These are phyloP conservation scores for Phenganax marumi DNA, from an alignment of 92 coral and sea anemone genomes.

Conservation along the genomic window DNA sequence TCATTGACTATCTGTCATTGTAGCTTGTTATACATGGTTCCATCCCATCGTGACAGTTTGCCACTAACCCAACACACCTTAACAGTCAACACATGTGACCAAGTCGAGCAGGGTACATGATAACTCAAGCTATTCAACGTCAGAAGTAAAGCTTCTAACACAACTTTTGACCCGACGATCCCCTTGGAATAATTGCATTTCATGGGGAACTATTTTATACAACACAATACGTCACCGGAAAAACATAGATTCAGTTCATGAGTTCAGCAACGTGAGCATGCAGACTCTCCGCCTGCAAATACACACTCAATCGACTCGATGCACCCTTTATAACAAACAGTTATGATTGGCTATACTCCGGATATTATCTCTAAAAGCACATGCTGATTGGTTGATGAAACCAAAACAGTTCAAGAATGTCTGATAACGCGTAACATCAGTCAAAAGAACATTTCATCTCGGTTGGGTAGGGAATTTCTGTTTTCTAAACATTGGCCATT, in stretches of 20 bases:
- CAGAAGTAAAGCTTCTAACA: background rate
- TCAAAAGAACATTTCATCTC: constrained; percentile 41
- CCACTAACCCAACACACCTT: too few relatives aligned
- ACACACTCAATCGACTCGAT: background rate
- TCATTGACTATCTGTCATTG: too few relatives aligned
- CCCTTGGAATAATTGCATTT: background rate
- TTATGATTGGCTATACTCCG: constrained; percentile 37
- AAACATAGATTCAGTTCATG: background rate
- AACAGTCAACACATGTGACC: too few relatives aligned
- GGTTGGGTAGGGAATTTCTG: constrained; percentile 27
- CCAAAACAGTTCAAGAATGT: constrained; percentile 44
- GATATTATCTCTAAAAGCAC: constrained; percentile 8
- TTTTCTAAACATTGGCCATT: constrained; percentile 34
- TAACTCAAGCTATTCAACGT: too few relatives aligned
- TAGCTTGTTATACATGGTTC: too few relatives aligned
- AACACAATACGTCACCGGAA: background rate
- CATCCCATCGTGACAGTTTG: too few relatives aligned
- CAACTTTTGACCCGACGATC: background rate
- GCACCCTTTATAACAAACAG: background rate
- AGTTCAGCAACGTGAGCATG: background rate
- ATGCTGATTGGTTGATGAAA: constrained; percentile 30
- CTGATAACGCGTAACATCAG: constrained; percentile 11
- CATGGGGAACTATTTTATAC: background rate
- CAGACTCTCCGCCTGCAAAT: background rate
- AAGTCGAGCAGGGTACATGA: too few relatives aligned